These are phyloP conservation scores for Echinops telfairi DNA, from an alignment of 2,113 vertebrate species.

Conservation along the genomic window DNA sequence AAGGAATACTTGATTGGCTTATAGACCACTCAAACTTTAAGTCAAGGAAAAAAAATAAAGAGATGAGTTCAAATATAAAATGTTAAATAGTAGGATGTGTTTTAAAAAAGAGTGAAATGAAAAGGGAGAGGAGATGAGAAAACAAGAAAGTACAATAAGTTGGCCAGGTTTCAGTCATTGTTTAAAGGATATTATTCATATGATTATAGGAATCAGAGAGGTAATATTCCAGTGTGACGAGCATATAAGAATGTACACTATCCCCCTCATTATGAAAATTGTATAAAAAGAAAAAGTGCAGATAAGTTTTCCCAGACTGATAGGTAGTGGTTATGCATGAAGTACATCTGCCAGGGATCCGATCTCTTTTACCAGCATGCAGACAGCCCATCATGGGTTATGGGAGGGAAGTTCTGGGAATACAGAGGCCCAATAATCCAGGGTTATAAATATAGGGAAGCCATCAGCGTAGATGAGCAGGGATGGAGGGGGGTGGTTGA, in stretches of 20 bases:
- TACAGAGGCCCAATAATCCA: neutral
- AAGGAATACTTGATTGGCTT: neutral
- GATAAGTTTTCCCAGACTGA: neutral
- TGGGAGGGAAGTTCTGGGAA: neutral
- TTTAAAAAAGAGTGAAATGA: neutral
- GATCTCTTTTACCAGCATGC: neutral
- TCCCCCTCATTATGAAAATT: neutral
- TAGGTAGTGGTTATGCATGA: neutral
- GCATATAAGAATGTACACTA: neutral
- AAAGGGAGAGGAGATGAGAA: neutral
- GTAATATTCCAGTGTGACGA: neutral
- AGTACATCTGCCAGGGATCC: neutral
- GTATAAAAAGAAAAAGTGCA: neutral
- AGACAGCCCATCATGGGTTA: neutral
- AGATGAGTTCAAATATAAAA: constrained; percentile 12
- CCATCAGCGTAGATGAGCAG: neutral
- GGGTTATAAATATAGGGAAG: neutral
- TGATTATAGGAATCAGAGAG: neutral
- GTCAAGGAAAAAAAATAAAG: neutral
- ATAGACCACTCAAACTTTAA: neutral
- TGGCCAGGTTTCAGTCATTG: neutral
- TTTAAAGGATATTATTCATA: neutral
- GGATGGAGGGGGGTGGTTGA: neutral
- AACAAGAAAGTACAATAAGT: constrained; percentile 1
- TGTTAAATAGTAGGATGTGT: neutral